These are phyloP conservation scores for Leptestheria dahalacensis DNA, from an alignment of 1,140 invertebrate species.

Conservation along the genomic window DNA sequence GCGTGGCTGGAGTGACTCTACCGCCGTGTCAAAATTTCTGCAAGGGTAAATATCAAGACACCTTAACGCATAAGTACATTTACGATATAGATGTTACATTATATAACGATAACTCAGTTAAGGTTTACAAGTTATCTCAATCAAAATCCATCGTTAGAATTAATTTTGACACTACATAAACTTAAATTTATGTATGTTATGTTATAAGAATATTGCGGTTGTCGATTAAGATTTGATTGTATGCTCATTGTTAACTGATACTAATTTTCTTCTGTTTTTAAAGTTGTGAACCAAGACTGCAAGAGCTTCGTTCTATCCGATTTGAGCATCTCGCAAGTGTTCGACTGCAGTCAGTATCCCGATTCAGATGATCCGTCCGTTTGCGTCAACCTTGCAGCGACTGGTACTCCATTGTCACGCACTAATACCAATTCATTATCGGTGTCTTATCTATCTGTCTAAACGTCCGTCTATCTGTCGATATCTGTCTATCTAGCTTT, in stretches of 20 bases:
- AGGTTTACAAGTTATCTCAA: no score
- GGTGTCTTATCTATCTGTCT: constrained; percentile 20
- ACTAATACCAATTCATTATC: constrained; percentile 16
- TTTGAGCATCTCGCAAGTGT: constrained; percentile 35
- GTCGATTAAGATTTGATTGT: neutral
- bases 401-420: constrained; percentile 15
- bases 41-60: constrained; percentile 36
- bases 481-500: no score
- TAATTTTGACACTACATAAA: no score
- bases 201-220: neutral
- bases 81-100: no score
- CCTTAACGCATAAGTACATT: no score
- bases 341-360: constrained; percentile 42
- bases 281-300: constrained; percentile 41
- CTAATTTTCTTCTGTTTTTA: constrained; percentile 16
- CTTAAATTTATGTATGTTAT: no score
- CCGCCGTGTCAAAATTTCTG: constrained; percentile 46
- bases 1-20: constrained; percentile 38
- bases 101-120: no score
- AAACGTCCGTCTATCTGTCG: no score
- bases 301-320: constrained; percentile 38
- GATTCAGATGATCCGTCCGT: constrained; percentile 29
- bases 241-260: constrained; percentile 7
- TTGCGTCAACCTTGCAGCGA: constrained; percentile 29
- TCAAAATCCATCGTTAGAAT: no score